Evolutionary conservation across 2,888 invertebrate genomes (phyloP), one percentile per base, ranked within the genome.

Genomic region (Dinocampus coccinellae): DNA sequence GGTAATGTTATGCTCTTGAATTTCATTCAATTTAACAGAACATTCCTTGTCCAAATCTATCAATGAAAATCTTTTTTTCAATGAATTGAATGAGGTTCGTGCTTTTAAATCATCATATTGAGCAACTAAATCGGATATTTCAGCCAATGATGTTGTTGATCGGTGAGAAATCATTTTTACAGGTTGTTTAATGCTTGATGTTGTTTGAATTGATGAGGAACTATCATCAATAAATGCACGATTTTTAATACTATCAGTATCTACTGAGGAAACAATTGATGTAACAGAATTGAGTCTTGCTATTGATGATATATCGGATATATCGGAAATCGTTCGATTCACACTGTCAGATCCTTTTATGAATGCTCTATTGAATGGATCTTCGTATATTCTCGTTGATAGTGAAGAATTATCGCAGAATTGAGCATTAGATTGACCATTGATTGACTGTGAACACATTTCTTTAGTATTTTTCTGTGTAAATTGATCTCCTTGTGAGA

Each of bases 261-360:
- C 69, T 1, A 68, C 67, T 0, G 80, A 80, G 0, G 73, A 75
- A 1, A 72, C 73, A 10, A 75, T 77, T 3, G 78, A 71, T 6
- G 80, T 77, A 55, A 68, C 69, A n/a, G 80, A 79, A 42, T 69
- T 79, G 7, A 75, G 16, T 63, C 72, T 78, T n/a, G 77, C 69
- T 65, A 82, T 84, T 0, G 75, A 68, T 1, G 85, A 85, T 24
- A 84, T 68, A 52, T 80, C 82, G 11, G 85, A 84, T 3, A 82
- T 52, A 58, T 73, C 77, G 13, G 82, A 80, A 65, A 76, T 75
- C 13, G 75, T 53, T 7, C 84, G 83, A 20, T 69, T 75, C 22
- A 78, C 74, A n/a, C 13, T 16, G n/a, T 9, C 16, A n/a, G 52
- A 24, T 10, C 13, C 13, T 13, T 36, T 58, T 11, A 75, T 20